Percentiles rank a stretch among this genome's conserved stretches.
phyloP scores from a whole-genome alignment of 2,797 vertebrate species.

The Basileuterus tristriatus region DNA sequence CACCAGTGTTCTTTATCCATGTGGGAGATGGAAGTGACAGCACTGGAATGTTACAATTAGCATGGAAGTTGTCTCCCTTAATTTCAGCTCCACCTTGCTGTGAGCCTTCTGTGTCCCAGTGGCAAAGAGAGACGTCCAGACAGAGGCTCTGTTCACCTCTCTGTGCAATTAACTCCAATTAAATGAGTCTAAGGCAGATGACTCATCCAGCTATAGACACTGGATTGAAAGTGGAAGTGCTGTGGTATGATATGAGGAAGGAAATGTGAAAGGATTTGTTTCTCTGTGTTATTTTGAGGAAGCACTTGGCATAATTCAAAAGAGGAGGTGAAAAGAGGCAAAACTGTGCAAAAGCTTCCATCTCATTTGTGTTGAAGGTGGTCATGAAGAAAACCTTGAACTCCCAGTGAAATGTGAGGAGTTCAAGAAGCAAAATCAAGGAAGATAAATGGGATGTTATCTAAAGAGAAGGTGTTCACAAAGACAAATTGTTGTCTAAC shows the following conservation, averaged over 20 bases:
- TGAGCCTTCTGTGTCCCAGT: not conserved
- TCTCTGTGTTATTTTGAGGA: not conserved
- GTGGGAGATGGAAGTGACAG: not conserved
- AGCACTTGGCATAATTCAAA: not conserved
- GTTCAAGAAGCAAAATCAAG: conserved; percentile 2
- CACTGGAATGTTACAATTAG: not conserved
- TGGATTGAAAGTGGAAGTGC: not conserved
- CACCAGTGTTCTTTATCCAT: not conserved
- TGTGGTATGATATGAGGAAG: not conserved
- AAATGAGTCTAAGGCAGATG: not conserved
- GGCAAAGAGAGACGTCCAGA: not conserved
- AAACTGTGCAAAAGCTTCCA: not conserved
- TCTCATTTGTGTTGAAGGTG: not conserved
- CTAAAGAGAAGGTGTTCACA: not conserved
- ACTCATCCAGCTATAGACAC: not conserved
- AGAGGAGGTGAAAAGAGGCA: not conserved
- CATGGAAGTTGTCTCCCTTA: rapidly evolving
- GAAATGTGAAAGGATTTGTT: not conserved
- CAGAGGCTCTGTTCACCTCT: not conserved
- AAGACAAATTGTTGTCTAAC: conserved; percentile 47
- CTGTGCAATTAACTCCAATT: not conserved
- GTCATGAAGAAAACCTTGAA: not conserved
- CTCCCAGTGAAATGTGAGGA: not conserved
- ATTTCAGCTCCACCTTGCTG: not conserved
- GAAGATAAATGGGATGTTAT: conserved; percentile 7